Conservation (phyloP, 2,888 invertebrate genomes). For the Xestia xanthographa region DNA sequence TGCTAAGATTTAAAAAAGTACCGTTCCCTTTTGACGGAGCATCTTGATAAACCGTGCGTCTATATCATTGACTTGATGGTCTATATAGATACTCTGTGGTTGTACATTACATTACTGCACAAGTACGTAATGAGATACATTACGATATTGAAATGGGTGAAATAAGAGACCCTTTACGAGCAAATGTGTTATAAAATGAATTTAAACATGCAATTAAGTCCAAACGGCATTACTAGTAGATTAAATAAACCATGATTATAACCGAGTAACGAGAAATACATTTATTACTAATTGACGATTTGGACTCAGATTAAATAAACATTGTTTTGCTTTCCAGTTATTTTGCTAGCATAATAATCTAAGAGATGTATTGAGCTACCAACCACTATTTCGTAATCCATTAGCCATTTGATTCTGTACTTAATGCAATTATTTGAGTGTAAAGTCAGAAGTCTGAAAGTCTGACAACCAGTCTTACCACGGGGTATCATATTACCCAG, state of each 20-base stretch:
- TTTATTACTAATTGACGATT: slow-evolving; percentile 21
- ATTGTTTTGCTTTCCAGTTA: slow-evolving; percentile 10
- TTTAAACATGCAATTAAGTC: slow-evolving; percentile 36
- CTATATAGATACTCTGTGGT: no score
- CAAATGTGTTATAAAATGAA: no score
- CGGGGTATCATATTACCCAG: background rate
- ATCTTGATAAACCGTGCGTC: no score
- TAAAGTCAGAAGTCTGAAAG: background rate
- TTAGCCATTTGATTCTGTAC: background rate
- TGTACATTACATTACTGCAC: no score
- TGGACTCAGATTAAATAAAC: slow-evolving; percentile 30
- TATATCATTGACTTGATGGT: no score
- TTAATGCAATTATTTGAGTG: background rate
- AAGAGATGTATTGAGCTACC: background rate
- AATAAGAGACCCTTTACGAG: no score
- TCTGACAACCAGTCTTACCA: background rate
- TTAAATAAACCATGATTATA: slow-evolving; percentile 6
- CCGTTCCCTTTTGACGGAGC: no score
- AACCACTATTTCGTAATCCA: background rate
- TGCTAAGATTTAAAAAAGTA: no score
- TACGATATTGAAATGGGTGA: no score
- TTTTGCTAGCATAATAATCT: slow-evolving; percentile 1
- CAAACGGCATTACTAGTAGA: background rate
- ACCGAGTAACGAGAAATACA: background rate
- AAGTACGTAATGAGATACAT: no score